phyloP scores from a whole-genome alignment of 2,888 invertebrate genomes.

The Ectropis crepuscularia region DNA sequence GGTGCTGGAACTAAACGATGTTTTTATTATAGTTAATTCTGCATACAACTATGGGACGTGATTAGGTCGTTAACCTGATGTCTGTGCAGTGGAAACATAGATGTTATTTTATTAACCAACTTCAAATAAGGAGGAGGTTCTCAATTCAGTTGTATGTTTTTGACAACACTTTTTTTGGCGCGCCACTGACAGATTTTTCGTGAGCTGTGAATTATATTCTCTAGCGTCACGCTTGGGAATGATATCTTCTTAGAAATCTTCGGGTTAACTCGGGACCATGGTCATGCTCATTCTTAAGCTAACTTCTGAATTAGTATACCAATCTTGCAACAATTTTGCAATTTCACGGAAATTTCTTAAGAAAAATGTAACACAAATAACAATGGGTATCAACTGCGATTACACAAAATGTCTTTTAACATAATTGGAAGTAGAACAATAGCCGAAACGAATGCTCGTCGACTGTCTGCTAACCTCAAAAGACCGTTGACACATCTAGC shows the following conservation, averaged over 20 bases:
- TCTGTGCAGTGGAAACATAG: background rate
- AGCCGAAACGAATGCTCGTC: conserved; percentile 49
- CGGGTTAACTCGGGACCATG: no score
- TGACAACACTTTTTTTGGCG: no score
- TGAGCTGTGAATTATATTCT: no score
- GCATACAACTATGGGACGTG: conserved; percentile 11
- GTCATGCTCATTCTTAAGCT: no score
- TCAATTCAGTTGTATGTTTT: no score
- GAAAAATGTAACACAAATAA: conserved; percentile 59
- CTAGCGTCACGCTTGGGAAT: no score
- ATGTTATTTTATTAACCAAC: no score
- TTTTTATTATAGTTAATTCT: conserved; percentile 16
- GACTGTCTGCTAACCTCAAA: conserved; percentile 36
- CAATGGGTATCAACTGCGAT: conserved; percentile 60
- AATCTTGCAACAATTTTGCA: conserved; percentile 52
- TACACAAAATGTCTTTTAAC: conserved; percentile 49
- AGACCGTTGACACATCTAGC: background rate
- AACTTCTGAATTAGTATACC: conserved; percentile 15
- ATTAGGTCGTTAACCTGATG: conserved; percentile 8
- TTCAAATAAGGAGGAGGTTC: no score
- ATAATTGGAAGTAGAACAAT: conserved; percentile 47
- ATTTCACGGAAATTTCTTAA: conserved; percentile 70
- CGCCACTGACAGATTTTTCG: no score
- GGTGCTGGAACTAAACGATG: conserved; percentile 17
- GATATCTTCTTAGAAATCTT: no score